Evolutionary conservation across 2,113 vertebrate genomes (phyloP).

Genomic region (Coreoperca whiteheadi): DNA sequence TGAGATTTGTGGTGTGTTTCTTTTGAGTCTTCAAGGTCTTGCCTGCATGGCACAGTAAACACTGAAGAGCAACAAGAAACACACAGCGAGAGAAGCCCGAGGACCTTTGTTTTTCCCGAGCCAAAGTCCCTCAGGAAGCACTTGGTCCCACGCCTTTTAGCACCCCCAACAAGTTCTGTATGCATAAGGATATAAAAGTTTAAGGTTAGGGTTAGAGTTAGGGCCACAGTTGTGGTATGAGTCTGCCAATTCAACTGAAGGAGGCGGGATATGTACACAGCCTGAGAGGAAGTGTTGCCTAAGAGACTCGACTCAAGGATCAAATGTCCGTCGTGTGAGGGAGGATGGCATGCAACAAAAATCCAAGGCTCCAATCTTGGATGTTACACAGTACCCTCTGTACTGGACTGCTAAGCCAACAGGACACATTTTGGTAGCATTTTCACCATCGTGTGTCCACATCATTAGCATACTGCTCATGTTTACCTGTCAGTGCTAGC

Average conservation of each 20-base stretch:
- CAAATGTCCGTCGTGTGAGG: constrained; percentile 44
- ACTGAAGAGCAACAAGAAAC: neutral
- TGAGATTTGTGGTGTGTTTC: neutral
- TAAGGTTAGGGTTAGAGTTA: constrained; percentile 16
- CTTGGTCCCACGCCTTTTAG: constrained; percentile 9
- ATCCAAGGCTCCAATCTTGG: neutral
- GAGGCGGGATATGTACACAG: constrained; percentile 16
- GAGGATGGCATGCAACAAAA: constrained; percentile 8
- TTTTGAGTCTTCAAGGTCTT: neutral
- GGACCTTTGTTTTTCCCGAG: neutral
- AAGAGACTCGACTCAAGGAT: constrained; percentile 45
- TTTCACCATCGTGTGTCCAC: constrained; percentile 12
- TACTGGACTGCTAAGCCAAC: neutral
- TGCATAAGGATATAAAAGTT: constrained; percentile 31
- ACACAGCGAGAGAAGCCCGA: fast-evolving
- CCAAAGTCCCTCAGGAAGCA: constrained; percentile 14
- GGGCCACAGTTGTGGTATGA: constrained; percentile 6
- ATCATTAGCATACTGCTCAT: neutral
- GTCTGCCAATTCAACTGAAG: constrained; percentile 18
- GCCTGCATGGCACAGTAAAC: neutral
- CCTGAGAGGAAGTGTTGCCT: constrained; percentile 28
- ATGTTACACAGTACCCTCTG: neutral
- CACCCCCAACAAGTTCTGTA: neutral
- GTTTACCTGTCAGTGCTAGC: constrained; percentile 17
- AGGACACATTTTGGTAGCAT: constrained; percentile 9